Evolutionary conservation across 1,140 invertebrate species (phyloP), one percentile per base, ranked within the genome.

Genomic region (Lasioglossum albipes): DNA sequence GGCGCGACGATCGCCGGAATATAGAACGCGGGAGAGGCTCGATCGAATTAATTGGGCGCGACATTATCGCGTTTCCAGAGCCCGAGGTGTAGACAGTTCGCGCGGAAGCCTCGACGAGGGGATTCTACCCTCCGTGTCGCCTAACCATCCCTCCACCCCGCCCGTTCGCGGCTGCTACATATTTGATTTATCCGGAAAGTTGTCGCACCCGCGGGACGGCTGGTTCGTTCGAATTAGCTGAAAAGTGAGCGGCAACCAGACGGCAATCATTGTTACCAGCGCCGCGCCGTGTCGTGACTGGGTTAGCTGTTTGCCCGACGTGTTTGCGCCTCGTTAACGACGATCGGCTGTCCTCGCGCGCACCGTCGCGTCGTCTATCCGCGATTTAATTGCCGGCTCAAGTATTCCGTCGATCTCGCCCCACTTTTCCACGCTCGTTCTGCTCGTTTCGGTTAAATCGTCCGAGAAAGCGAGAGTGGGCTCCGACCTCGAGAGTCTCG

Each of bases 171-270:
- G 49, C 45, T 62, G 27, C 73, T 79, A 82, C 78, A 79, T 84
- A 87, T 87, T 85, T 87, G 83, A 87, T 87, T 87, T 85, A 87
- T 85, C 70, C 72, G 69, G 49, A 76, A 81, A 87, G 85, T 87
- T 83, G 69, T 61, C 72, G 74, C 49, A 62, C 70, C 65, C 45
- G 68, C 41, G 67, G 80, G 59, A 75, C 80, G 57, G 49, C 49
- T 42, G 72, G 52, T 22, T 64, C 74, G 85, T 49, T 78, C 65
- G 83, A 75, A 84, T 84, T 83, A 74, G 69, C 69, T 78, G 70
- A 77, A 78, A 84, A 87, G 81, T 85, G 81, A 81, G 75, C 74
- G 61, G 57, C 84, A 65, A 69, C 22, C 71, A 75, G 78, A 70
- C 59, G 36, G 52, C 69, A 22, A 74, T 79, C 84, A 69, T 86